Percentiles rank a stretch among this genome's conserved stretches.
These are phyloP conservation scores for Muscina levida DNA, from an alignment of 2,888 invertebrate species.

Conservation along the genomic window DNA sequence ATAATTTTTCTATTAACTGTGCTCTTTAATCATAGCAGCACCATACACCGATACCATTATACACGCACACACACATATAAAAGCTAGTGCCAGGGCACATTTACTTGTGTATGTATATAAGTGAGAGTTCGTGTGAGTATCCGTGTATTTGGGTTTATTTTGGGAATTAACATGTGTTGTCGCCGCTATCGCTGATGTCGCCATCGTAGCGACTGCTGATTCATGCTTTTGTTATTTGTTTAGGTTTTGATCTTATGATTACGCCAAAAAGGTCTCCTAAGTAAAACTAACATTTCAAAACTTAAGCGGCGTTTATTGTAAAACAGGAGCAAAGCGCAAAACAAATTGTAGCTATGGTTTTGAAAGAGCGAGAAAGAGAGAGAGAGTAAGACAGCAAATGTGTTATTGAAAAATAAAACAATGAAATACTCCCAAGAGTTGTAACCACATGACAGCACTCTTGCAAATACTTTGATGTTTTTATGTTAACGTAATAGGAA, in stretches of 20 bases:
- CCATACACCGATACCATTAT: background rate
- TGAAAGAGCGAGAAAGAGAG: no score
- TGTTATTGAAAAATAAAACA: conserved; percentile 23
- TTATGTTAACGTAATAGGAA: no score
- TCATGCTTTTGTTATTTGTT: conserved; percentile 28
- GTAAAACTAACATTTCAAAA: conserved; percentile 25
- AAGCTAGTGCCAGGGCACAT: background rate
- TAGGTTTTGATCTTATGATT: conserved; percentile 21
- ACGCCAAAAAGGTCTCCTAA: conserved; percentile 23
- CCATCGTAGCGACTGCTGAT: conserved; percentile 4
- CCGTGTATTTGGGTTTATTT: conserved; percentile 23
- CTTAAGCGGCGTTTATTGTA: conserved; percentile 28
- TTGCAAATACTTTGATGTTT: no score
- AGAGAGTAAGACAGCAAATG: no score
- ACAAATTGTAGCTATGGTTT: no score
- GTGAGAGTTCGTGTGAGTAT: background rate
- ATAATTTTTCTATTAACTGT: conserved; percentile 50
- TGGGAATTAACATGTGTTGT: conserved; percentile 20
- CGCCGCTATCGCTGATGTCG: background rate
- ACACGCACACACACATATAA: background rate
- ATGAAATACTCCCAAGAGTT: background rate
- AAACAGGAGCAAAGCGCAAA: no score
- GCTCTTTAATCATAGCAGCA: conserved; percentile 26
- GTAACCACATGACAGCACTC: no score
- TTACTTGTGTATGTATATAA: background rate